Evolutionary conservation across 2,113 vertebrate species (phyloP), one percentile per base, ranked within the genome.

Genomic region (Geothlypis trichas): DNA sequence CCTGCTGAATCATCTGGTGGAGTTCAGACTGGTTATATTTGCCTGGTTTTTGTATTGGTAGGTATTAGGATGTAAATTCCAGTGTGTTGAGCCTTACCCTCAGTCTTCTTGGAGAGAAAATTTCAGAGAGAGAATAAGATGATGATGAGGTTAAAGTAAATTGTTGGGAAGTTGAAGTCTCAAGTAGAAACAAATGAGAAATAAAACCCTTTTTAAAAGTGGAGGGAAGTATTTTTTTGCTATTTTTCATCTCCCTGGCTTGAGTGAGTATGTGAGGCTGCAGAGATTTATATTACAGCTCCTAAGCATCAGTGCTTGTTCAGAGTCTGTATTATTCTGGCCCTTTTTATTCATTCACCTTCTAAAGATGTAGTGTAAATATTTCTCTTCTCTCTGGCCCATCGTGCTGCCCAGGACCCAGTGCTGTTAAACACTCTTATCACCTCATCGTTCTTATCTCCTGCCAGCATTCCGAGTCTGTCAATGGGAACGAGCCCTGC

Each of bases 161-260:
- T 93, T 84, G 68, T 82, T 90, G 61, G 14, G 69, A 95, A 87
- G 61, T 61, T 89, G 79, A 93, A 94, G 83, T 88, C 92, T 75
- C 62, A 95, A 90, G 88, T 87, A 79, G 93, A 94, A 97, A 96
- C 77, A 94, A 96, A 96, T 97, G 83, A 94, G 92, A 69, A 96
- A 90, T 93, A 95, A 95, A 96, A 72, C 74, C 66, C 66, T 95
- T 96, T 97, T 94, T 94, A 90, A 90, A 95, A 84, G 80, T 46
- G 86, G 61, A 94, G 62, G 65, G 54, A 93, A 87, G 92, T 94
- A 93, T 97, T 95, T 95, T 95, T 92, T 90, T 72, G 90, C 93
- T 90, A 93, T 97, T 96, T 96, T 96, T 97, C 93, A 95, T 94
- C 73, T 95, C 94, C 66, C 88, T 94, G 95, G 68, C 92, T 96